Percentiles rank a stretch among this genome's conserved stretches.
Evolutionary conservation across 2,113 vertebrate genomes (phyloP).

Genomic region (Tichodroma muraria): DNA sequence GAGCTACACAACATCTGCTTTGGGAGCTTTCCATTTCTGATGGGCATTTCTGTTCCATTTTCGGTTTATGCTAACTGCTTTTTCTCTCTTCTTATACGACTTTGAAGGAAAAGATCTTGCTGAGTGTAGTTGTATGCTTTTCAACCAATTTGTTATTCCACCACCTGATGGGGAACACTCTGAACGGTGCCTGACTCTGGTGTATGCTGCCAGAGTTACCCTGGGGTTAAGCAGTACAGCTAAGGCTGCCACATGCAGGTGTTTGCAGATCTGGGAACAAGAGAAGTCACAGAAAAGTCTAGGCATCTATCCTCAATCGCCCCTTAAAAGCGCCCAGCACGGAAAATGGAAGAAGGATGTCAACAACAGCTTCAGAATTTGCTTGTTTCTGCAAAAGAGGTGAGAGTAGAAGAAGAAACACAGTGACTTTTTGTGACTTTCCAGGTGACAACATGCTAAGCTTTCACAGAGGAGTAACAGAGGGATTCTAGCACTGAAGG

Average conservation of each 20-base stretch:
- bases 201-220: rapidly evolving
- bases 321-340: background rate
- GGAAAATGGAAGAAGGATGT: background rate
- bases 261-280: background rate
- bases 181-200: background rate
- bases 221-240: background rate
- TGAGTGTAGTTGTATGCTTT: background rate
- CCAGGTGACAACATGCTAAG: background rate
- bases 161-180: background rate
- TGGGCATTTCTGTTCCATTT: background rate
- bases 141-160: background rate
- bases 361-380: background rate
- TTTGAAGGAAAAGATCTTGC: background rate
- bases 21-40: background rate
- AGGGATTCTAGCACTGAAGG: background rate
- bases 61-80: background rate
- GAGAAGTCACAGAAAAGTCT: background rate
- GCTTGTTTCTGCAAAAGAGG: background rate
- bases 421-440: background rate
- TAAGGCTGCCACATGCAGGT: background rate
- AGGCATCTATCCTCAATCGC: background rate
- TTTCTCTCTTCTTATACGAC: background rate
- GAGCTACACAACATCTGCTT: background rate
- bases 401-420: background rate
- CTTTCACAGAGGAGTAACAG: background rate